phyloP scores from a whole-genome alignment of 2,888 invertebrate genomes.

The Taphrorychus bicolor region DNA sequence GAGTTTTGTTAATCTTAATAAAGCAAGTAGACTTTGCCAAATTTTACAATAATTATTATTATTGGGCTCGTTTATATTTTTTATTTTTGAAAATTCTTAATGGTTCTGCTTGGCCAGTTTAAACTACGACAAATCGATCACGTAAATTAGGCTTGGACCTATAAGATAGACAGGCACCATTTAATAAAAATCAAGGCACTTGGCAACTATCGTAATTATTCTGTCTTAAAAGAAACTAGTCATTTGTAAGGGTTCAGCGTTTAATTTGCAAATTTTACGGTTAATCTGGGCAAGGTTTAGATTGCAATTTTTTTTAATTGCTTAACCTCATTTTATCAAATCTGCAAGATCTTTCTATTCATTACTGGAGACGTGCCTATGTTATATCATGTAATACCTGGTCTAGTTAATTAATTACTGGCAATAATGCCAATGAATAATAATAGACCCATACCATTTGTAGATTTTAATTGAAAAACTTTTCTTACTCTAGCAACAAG shows the following conservation, averaged over 20 bases:
- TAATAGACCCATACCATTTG: too few species aligned
- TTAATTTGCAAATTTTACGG: not conserved
- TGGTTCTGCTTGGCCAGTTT: not conserved
- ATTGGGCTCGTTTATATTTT: too few species aligned
- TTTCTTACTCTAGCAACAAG: too few species aligned
- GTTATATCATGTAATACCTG: not conserved
- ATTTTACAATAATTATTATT: too few species aligned
- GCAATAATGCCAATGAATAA: too few species aligned
- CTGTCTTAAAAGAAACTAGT: not conserved
- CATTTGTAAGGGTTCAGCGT: not conserved
- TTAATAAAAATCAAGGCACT: not conserved
- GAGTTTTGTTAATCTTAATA: too few species aligned
- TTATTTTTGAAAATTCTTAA: not conserved
- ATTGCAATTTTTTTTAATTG: not conserved
- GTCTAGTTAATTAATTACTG: not conserved
- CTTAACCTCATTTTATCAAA: not conserved
- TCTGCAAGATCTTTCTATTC: too few species aligned
- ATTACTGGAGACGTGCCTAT: not conserved
- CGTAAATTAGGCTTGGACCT: not conserved
- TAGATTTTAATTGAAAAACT: too few species aligned
- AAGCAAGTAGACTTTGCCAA: too few species aligned
- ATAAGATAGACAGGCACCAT: not conserved
- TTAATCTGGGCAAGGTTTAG: not conserved
- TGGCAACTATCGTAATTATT: not conserved
- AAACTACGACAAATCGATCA: not conserved